Evolutionary conservation across 2,888 invertebrate species (phyloP), one percentile per base, ranked within the genome.

Genomic region (Nineta flava): DNA sequence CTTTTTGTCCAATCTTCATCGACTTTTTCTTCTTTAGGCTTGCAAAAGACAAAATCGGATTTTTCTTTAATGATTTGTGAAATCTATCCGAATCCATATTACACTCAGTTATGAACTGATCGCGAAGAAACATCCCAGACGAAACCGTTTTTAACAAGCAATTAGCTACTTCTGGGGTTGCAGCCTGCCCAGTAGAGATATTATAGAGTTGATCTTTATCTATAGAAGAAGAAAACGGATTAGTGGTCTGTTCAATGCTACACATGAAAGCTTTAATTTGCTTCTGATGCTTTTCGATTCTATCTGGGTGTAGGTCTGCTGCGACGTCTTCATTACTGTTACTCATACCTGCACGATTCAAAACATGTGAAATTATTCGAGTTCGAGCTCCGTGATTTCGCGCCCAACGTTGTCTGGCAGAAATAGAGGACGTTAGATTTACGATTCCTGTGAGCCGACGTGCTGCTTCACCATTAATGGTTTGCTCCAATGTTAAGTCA

Each of bases 401-500:
- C 7, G 53, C 51, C 57, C 57, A 38, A 13, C 38, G 38, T 38
- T 38, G 38, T 13, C 38, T 7, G 12, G 38, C 38, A 38, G 38
- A 38, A n/a, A 60, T 56, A 1, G 60, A 59, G 54, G 58, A 59
- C 1, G 58, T 59, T 12, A 55, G 51, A 46, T 55, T 46, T 9
- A 42, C 52, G 9, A 61, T 53, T 31, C 58, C 58, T 4, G 56
- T 55, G 2, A 60, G 50, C 48, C 50, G 53, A 62, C 38, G n/a
- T 2, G 38, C 7, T 13, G 38, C 38, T 9, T 32, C 32, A 9
- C 9, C 38, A 12, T 38, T 63, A 4, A 63, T 59, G 0, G 62
- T 62, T 53, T 62, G 61, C 50, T 63, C 62, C 9, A 63, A 48
- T 15, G 57, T 56, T 6, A 62, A 49, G 52, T 63, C 64, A 49